Base-by-base conservation (phyloP, 64 coral and sea anemone species). In the Stylophora pistillata region DNA sequence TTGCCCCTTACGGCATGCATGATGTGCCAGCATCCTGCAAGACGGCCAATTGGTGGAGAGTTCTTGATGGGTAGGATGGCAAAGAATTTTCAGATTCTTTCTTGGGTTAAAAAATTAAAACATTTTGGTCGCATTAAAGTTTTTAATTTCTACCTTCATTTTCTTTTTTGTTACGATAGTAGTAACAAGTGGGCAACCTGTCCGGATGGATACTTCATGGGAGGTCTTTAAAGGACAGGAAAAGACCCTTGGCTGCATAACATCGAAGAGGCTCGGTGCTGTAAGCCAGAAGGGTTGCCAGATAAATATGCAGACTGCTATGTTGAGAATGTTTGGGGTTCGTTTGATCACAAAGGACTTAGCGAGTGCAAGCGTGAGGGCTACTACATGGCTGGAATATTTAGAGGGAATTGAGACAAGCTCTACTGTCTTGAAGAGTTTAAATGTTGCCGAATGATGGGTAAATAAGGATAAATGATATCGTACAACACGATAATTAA, bases 211-310 rank as follows among this genome's bases (percentile, higher is more conserved):
- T 78, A 89, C 73, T 89, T 68, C 32, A 53, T 81, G 6, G 75
- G 80, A 72, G 88, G 74, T 79, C 62, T 78, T 23, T 79, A 78
- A 17, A 9, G 60, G 23, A 53, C 6, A 25, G 16, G 27, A 30
- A 76, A 65, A 16, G 37, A 47, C 37, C 47, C 28, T 34, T 68
- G 62, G 58, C 28, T 89, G 10, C 88, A 89, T 18, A 16, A 79
- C 65, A 89, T 89, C 59, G 88, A 89, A 55, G 58, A 89, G 17
- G 88, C 73, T 11, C 68, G 70, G 55, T 80, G 76, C 17, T 89
- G 76, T 41, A 37, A 28, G 28, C 76, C 76, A 57, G 23, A 79
- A 6, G 26, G 21, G 0, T 26, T 56, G n/a, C 73, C 74, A 65
- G 59, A 58, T 73, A 37, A 76, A 62, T 81, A 76, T 21, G 74